phyloP scores from a whole-genome alignment of 1,140 invertebrate genomes.

The Panonychus citri region DNA sequence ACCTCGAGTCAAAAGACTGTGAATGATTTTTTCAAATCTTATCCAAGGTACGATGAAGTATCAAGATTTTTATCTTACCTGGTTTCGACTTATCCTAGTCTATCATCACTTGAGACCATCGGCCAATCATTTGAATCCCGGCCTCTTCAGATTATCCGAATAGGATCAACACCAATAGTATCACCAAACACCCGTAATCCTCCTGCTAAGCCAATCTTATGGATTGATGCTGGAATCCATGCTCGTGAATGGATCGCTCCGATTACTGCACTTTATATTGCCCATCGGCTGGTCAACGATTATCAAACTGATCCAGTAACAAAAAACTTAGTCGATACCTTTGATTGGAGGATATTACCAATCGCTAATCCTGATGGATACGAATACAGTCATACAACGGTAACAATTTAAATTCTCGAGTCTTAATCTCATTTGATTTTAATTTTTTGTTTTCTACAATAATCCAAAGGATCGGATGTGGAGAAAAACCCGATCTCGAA shows the following conservation, averaged over 20 bases:
- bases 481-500: background rate
- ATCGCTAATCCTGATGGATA: conserved; percentile 18
- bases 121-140: background rate
- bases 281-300: conserved; percentile 32
- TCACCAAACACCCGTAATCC: too few species aligned
- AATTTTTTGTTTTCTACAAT: background rate
- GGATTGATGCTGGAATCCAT: conserved; percentile 37
- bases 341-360: conserved; percentile 21
- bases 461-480: background rate
- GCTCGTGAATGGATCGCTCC: conserved; percentile 52
- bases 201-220: conserved; percentile 29
- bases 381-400: conserved; percentile 14
- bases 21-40: background rate
- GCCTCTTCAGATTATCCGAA: background rate
- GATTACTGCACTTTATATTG: conserved; percentile 38
- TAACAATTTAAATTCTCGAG: background rate
- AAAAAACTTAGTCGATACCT: conserved; percentile 17
- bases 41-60: background rate
- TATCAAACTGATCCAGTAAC: conserved; percentile 17
- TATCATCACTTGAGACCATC: background rate
- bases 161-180: too few species aligned
- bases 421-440: background rate
- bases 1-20: background rate
- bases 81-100: background rate
- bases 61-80: background rate